Base-by-base conservation (phyloP, 2,797 vertebrate species). In the Microctenopoma steveboyesi region DNA sequence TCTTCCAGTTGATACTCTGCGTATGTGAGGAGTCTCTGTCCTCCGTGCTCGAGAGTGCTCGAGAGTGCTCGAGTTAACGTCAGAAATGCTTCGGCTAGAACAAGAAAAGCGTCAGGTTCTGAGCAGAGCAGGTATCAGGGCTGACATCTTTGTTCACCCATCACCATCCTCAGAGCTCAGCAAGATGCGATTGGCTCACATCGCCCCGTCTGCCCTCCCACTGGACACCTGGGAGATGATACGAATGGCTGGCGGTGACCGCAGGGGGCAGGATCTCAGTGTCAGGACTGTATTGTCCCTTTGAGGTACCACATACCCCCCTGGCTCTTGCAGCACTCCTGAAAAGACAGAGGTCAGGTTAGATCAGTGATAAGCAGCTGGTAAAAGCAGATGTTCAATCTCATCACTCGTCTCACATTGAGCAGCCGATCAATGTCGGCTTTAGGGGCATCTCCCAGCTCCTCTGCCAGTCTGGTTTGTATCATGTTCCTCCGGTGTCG, bases 281-380 rank as follows among this genome's bases (percentile, higher is more conserved):
- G 95, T 99, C 98, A 99, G 64, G 97, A 99, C 77, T 95, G 96
- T 22, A 96, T 92, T 0, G 98, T 99, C 68, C 98, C 98, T 82
- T 97, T 99, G 70, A 99, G 96, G 81, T 98, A 99, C 98, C 98
- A 99, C 96, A 97, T 97, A 4, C 97, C 97, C 0, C 95, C 96
- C 0, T 95, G 86, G 90, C 97, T 97, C 72, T 94, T 92, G 45
- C 98, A 99, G 92, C 98, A 99, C 87, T 99, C 98, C 98, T 99
- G 76, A 1, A 82, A 86, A 15, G 9, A 84, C 33, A 86, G 7
- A 64, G 5, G 0, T 54, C 13, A 13, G 2, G 72, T 79, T 51
- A 53, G 53, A 68, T 14, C 14, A 30, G 18, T 14, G 42, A 49
- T 2, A 51, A 53, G 11, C 27, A 53, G 2, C 12, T n/a, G 15